A percentile compares a stretch with the other conserved stretches of the same genome.
phyloP scores from a whole-genome alignment of 37 sponge, comb jelly and placozoan species.

The Beroe forskalii region DNA sequence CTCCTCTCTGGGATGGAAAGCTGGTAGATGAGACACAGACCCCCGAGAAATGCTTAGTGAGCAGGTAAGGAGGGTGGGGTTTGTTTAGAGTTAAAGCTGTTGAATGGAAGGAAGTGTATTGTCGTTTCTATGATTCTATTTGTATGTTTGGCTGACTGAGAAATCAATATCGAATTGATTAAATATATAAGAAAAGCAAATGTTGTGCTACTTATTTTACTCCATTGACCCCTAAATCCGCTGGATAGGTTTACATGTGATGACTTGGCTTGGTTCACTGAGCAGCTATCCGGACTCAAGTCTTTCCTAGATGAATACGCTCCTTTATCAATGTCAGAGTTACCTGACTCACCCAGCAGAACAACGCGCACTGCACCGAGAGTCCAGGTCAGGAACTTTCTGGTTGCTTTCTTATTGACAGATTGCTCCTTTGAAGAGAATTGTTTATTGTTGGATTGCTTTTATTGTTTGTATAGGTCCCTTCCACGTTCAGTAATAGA shows the following conservation, averaged over 20 bases:
- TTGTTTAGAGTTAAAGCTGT: too few relatives aligned
- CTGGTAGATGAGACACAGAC: constrained; percentile 29
- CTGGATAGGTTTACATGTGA: constrained; percentile 54
- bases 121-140: neutral
- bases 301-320: constrained; percentile 80
- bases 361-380: neutral
- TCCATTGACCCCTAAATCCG: too few relatives aligned
- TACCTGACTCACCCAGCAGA: constrained; percentile 1
- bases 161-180: neutral
- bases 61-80: too few relatives aligned
- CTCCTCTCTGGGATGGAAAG: constrained; percentile 66
- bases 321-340: constrained; percentile 66
- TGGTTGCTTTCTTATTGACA: too few relatives aligned
- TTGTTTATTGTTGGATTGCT: too few relatives aligned
- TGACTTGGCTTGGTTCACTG: constrained; percentile 72
- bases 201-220: too few relatives aligned
- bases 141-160: neutral
- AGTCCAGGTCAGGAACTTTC: constrained; percentile 36
- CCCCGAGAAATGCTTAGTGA: neutral
- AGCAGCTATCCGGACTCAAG: constrained; percentile 75
- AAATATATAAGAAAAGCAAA: neutral
- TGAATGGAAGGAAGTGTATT: too few relatives aligned
- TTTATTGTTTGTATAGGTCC: too few relatives aligned
- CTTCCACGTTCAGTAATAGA: too few relatives aligned
- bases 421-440: too few relatives aligned